phyloP scores from a whole-genome alignment of 2,888 invertebrate species.

The Oxycera nigricornis region DNA sequence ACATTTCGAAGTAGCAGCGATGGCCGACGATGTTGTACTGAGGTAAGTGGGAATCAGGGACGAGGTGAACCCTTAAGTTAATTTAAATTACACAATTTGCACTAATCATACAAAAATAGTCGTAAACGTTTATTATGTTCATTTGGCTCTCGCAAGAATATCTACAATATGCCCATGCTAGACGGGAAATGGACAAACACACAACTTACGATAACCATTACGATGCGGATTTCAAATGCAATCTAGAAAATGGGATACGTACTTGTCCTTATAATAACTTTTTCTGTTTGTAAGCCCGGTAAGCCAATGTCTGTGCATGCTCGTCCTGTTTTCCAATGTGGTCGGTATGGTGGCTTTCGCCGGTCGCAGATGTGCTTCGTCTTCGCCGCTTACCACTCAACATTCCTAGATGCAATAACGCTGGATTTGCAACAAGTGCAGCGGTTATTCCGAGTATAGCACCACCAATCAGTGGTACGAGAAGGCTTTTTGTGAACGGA shows the following conservation, averaged over 20 bases:
- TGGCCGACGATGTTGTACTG: constrained; percentile 40
- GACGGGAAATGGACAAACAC: background rate
- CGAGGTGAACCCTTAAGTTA: background rate
- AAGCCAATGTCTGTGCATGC: constrained; percentile 28
- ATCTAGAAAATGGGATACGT: background rate
- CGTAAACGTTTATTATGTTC: constrained; percentile 8
- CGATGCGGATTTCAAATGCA: constrained; percentile 9
- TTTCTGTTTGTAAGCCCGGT: constrained; percentile 18
- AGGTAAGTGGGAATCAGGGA: constrained; percentile 22
- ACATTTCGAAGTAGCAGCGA: constrained; percentile 14
- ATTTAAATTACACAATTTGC: background rate
- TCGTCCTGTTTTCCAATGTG: background rate
- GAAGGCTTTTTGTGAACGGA: constrained; percentile 65
- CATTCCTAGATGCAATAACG: constrained; percentile 79
- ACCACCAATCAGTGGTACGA: constrained; percentile 79
- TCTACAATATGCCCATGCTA: background rate
- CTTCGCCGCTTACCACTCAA: constrained; percentile 18
- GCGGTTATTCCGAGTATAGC: constrained; percentile 84
- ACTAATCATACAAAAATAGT: background rate
- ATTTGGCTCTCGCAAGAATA: constrained; percentile 16
- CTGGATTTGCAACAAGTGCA: constrained; percentile 77
- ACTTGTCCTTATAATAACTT: constrained; percentile 9
- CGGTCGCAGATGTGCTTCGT: constrained; percentile 10
- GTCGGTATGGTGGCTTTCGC: background rate
- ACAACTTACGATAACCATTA: constrained; percentile 8